A percentile compares a stretch with the other conserved stretches of the same genome.
These are phyloP conservation scores for Latheticus oryzae DNA, from an alignment of 2,888 invertebrate genomes.

Conservation along the genomic window DNA sequence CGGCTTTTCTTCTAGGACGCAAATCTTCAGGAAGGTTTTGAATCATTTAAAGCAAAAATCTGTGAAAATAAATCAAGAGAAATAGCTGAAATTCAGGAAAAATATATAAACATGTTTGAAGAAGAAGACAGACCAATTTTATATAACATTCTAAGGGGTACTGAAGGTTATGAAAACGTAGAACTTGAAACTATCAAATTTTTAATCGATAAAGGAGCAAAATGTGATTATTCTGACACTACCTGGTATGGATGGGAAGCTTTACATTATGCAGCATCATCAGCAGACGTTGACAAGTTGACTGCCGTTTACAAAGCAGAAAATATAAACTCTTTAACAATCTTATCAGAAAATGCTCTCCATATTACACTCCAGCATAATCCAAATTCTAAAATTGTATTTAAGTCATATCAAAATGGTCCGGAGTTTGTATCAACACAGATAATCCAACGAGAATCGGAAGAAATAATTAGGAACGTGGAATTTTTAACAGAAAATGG, in stretches of 20 bases:
- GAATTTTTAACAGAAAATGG: conserved; percentile 46
- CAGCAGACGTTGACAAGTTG: conserved; percentile 44
- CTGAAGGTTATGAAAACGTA: no score
- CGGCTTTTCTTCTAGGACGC: no score
- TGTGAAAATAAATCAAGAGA: no score
- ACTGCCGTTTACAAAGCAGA: conserved; percentile 31
- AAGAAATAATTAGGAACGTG: conserved; percentile 45
- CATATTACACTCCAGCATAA: conserved; percentile 50
- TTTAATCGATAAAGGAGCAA: neutral
- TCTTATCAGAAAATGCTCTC: conserved; percentile 52
- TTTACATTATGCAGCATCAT: conserved; percentile 48
- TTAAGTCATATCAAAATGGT: conserved; percentile 45
- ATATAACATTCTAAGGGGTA: no score
- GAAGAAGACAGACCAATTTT: no score
- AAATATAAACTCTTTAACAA: conserved; percentile 45
- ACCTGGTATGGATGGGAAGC: conserved; percentile 51
- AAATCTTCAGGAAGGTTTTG: no score
- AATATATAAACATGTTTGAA: no score
- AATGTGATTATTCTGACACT: conserved; percentile 42
- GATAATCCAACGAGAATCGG: conserved; percentile 46
- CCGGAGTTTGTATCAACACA: conserved; percentile 44
- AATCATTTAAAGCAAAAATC: no score
- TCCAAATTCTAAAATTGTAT: conserved; percentile 40
- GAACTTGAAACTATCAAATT: neutral
- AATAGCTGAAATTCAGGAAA: no score